Base-by-base conservation (phyloP, 2,888 invertebrate species). In the Synergus laeviventris region DNA sequence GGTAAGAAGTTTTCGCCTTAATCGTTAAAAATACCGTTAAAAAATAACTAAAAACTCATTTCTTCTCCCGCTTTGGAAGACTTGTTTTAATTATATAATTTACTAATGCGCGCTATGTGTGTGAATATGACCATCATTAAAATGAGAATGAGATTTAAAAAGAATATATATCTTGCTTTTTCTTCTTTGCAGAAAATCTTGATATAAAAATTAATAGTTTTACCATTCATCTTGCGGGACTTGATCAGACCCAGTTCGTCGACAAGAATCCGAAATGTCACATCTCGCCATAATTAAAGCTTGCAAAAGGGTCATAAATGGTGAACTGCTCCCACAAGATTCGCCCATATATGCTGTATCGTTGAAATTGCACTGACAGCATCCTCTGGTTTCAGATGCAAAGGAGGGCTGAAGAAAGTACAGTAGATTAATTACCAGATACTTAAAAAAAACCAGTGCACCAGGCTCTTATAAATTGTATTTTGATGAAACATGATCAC, bases 211-310 rank as follows among this genome's bases (percentile, higher is more conserved):
- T 61, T 1, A 70, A 56, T 62, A 61, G 54, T 73, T 77, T 76
- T 81, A 90, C 90, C 88, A 87, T 85, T 89, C 85, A 16, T 81
- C 85, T 11, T 83, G 77, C 5, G 87, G 85, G 4, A 87, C 81
- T 38, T 84, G 81, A 61, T 87, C 85, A 3, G 74, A 87, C n/a
- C 89, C 91, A 11, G 85, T 77, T n/a, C 89, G 83, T 73, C 87
- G 84, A 76, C 91, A 91, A 2, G 91, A 87, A 76, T 91, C 88
- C 1, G 86, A 81, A 16, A 91, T 87, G 31, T 91, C 90, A 78
- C 90, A 91, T 76, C 86, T 85, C 7, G 88, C 79, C 81, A 86
- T 84, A 81, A 89, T 85, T 16, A 87, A 78, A 60, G 86, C 82
- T 78, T 91, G 89, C 45, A 90, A 76, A 64, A 89, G 74, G 49